phyloP scores from a whole-genome alignment of 2,888 invertebrate species.

The Sclerodermus sp. region DNA sequence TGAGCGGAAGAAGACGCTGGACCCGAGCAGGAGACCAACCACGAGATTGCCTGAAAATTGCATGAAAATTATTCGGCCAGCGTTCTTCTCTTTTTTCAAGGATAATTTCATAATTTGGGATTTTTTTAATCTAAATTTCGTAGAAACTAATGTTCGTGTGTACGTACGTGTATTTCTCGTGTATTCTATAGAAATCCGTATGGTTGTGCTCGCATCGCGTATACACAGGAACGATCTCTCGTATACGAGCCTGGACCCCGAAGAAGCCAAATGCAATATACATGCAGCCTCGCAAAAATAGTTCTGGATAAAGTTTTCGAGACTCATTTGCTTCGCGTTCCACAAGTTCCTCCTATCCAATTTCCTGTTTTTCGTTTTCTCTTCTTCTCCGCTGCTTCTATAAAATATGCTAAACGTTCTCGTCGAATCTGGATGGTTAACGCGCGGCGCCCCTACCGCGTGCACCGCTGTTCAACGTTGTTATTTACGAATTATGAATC shows the following conservation, averaged over 20 bases:
- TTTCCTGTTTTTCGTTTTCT: too few species aligned
- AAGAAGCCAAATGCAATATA: too few species aligned
- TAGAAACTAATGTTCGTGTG: too few species aligned
- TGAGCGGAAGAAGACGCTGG: slow-evolving; percentile 9
- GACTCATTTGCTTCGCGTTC: not conserved
- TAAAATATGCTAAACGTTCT: slow-evolving; percentile 54
- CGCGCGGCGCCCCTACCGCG: slow-evolving; percentile 23
- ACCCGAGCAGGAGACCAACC: slow-evolving; percentile 25
- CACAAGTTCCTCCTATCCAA: not conserved
- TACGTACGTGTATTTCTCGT: too few species aligned
- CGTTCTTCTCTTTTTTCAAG: slow-evolving; percentile 19
- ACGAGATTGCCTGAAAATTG: slow-evolving; percentile 55
- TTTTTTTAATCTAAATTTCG: too few species aligned
- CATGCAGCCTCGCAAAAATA: too few species aligned
- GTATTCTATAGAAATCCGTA: too few species aligned
- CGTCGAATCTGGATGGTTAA: slow-evolving; percentile 20
- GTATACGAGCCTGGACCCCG: too few species aligned
- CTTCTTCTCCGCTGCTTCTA: slow-evolving; percentile 32
- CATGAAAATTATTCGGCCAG: slow-evolving; percentile 47
- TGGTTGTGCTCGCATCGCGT: too few species aligned
- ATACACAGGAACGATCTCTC: too few species aligned
- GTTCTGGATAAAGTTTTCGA: too few species aligned
- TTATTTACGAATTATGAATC: slow-evolving; percentile 57
- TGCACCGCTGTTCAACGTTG: slow-evolving; percentile 36
- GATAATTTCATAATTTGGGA: slow-evolving; percentile 51